Base-by-base conservation (phyloP, 2,113 vertebrate genomes). In the Ochotona curzoniae region DNA sequence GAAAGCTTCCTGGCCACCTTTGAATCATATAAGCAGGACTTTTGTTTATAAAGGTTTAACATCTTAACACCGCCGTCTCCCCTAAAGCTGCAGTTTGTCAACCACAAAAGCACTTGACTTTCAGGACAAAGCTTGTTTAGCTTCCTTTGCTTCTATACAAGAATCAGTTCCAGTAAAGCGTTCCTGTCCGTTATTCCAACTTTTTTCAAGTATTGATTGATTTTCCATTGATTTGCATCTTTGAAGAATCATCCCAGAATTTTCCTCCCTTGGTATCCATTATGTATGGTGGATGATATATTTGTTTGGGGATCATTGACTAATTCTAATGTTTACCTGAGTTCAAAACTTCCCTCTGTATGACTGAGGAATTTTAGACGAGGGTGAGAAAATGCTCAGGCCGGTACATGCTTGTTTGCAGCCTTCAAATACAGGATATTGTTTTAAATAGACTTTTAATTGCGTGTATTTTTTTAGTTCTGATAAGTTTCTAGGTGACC, bases 401-500 rank as follows among this genome's bases (percentile, higher is more conserved):
- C 95, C 95, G 95, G 93, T 93, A 94, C 70, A 47, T 97, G 96
- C 92, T 93, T 71, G 64, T 85, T 91, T 20, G 13, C 70, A 89
- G 93, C 87, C 96, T 97, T 98, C 35, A 28, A 96, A 97, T 96
- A 30, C 94, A 97, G 97, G 96, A 97, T 96, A 94, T 92, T 35
- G 89, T 95, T 97, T 96, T 95, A 97, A 96, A 96, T 94, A 92
- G 96, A 38, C 92, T 96, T 97, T 96, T 96, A 95, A 28, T 95
- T 81, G 95, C 83, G 71, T 92, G 96, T 97, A 96, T 97, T 97
- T 98, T 44, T 97, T 96, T 91, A 97, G 88, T 92, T 94, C 95
- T 87, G 96, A 95, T 97, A 97, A 92, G 93, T 97, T 86, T 95
- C 32, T 60, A 89, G 82, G 84, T 98, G 97, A 97, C 97, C 97